A percentile compares a stretch with the other conserved stretches of the same genome.
Evolutionary conservation across 2,888 invertebrate genomes (phyloP).

Genomic region (Cantharis lateralis): DNA sequence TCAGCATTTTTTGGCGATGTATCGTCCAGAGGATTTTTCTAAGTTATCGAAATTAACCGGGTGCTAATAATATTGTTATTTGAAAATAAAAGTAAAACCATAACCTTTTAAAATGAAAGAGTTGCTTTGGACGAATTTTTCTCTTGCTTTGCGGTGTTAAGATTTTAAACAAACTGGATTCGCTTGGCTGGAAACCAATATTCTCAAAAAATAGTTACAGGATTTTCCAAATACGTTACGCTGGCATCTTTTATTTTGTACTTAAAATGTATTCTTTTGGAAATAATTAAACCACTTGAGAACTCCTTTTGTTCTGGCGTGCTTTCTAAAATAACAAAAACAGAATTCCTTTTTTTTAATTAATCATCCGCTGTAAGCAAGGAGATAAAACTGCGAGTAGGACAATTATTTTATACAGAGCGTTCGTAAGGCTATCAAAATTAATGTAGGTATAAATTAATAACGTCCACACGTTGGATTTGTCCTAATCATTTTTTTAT

Average conservation of each 20-base stretch:
- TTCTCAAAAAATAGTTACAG: neutral
- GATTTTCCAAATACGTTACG: neutral
- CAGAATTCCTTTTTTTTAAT: neutral
- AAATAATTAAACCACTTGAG: neutral
- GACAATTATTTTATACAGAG: neutral
- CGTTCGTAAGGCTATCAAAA: neutral
- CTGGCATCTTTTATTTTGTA: neutral
- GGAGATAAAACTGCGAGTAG: neutral
- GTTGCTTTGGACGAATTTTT: neutral
- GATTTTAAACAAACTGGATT: neutral
- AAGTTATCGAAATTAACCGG: too few relatives aligned
- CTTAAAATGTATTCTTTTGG: neutral
- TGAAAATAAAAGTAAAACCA: too few relatives aligned
- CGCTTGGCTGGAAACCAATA: neutral
- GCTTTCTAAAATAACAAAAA: neutral
- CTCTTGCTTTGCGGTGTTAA: neutral
- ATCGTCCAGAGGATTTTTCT: too few relatives aligned
- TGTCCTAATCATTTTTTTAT: neutral
- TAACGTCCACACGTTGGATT: neutral
- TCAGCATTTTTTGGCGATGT: neutral
- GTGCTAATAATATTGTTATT: too few relatives aligned
- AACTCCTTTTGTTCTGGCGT: neutral
- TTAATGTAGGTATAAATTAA: neutral
- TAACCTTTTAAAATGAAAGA: too few relatives aligned
- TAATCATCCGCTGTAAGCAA: neutral